phyloP scores from a whole-genome alignment of 2,113 vertebrate species.

The Ammodytes dubius region DNA sequence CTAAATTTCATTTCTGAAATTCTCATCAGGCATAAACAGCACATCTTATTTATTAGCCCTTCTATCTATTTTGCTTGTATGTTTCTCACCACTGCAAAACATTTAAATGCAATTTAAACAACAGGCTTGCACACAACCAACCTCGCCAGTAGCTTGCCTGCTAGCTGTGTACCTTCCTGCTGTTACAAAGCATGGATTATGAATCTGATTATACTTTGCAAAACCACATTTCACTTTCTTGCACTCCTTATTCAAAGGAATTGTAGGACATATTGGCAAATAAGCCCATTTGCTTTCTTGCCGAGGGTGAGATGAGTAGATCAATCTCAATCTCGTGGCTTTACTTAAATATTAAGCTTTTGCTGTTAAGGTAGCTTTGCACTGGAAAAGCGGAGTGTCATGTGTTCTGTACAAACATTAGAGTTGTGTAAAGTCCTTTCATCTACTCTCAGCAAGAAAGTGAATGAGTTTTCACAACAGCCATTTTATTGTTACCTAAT shows the following conservation, averaged over 20 bases:
- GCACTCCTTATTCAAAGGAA: background rate
- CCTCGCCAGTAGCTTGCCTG: background rate
- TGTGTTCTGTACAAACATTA: background rate
- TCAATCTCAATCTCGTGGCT: background rate
- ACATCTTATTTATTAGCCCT: background rate
- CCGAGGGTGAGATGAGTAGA: background rate
- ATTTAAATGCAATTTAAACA: conserved; percentile 3
- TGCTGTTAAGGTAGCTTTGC: background rate
- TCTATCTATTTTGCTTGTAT: background rate
- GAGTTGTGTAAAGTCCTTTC: background rate
- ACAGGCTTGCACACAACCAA: background rate
- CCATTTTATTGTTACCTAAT: background rate
- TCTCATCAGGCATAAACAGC: background rate
- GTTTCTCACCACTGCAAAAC: background rate
- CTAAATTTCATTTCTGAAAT: conserved; percentile 9
- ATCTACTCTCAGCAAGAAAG: background rate
- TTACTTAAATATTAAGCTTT: background rate
- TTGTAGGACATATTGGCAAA: background rate
- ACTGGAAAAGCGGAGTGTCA: background rate
- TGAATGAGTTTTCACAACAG: background rate
- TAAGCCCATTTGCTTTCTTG: background rate
- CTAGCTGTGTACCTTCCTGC: background rate
- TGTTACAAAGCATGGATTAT: no score
- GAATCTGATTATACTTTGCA: background rate
- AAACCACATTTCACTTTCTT: background rate